A percentile compares a stretch with the other conserved stretches of the same genome.
These are phyloP conservation scores for Ichneumon xanthorius DNA, from an alignment of 2,888 invertebrate species.

Conservation along the genomic window DNA sequence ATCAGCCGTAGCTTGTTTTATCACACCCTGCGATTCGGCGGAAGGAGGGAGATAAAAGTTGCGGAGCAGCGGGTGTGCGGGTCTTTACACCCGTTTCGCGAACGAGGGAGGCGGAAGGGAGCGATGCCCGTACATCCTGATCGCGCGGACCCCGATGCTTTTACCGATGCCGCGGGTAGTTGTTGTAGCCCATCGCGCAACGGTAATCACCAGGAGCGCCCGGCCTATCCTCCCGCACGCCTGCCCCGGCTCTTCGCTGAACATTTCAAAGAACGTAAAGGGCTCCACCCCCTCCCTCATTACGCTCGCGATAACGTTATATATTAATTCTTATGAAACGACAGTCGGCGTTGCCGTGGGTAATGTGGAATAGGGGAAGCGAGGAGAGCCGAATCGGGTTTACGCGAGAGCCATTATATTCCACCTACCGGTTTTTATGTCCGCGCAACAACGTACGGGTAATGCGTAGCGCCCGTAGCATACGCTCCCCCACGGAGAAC, in stretches of 20 bases:
- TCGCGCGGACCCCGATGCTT: conserved; percentile 31
- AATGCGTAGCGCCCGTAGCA: neutral
- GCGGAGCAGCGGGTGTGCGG: neutral
- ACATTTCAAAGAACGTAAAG: conserved; percentile 69
- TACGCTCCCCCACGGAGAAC: neutral
- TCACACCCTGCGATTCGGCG: neutral
- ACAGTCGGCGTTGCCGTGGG: conserved; percentile 71
- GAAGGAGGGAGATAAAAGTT: neutral
- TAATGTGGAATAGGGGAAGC: conserved; percentile 13
- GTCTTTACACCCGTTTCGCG: conserved; percentile 24
- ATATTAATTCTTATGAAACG: conserved; percentile 76
- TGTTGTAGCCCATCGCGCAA: conserved; percentile 31
- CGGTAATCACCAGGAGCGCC: conserved; percentile 60
- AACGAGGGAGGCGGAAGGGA: conserved; percentile 22
- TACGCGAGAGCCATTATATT: conserved; percentile 60
- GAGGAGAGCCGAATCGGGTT: conserved; percentile 54
- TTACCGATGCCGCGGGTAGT: conserved; percentile 32
- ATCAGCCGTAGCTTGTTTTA: conserved; percentile 5
- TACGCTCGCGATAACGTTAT: conserved; percentile 73
- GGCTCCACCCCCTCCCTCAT: conserved; percentile 62
- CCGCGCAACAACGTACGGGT: neutral
- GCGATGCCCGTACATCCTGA: conserved; percentile 53
- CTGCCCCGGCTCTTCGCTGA: conserved; percentile 48
- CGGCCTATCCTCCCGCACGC: conserved; percentile 30
- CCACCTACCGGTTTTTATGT: conserved; percentile 32